Base-by-base conservation (phyloP, 92 coral and sea anemone species). In the Epizoanthus fatuus region DNA sequence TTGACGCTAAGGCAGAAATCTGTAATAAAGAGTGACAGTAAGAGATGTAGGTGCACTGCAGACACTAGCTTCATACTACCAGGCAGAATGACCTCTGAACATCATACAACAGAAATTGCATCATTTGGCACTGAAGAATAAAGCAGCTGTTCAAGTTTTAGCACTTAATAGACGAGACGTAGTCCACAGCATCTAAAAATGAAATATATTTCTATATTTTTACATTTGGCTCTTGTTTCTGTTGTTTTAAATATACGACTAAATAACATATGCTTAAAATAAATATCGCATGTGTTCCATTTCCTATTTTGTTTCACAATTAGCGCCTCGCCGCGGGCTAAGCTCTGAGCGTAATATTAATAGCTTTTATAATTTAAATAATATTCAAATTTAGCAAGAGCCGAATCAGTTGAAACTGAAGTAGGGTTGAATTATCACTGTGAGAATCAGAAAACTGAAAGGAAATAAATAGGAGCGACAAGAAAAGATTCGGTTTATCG, bases 301-400 rank as follows among this genome's bases (percentile, higher is more conserved):
- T 59, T 77, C 82, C 82, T 77, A 77, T 77, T 77, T 77, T 77
- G 82, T 77, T 77, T 77, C 69, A 77, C 82, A 58, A 77, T 77
- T 77, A 77, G 55, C 82, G 82, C 82, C 58, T 60, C 13, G 82
- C 70, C 82, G 69, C 82, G 56, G 82, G 82, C 82, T 35, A 60
- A 60, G 69, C 69, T 59, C 49, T 39, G 69, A 77, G 70, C 69
- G 42, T n/a, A 60, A 54, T 77, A 60, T 77, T 77, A 77, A 77
- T 77, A 77, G 82, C 70, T 62, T 77, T 22, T 40, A 77, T 49
- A 77, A 77, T 62, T 62, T 59, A 69, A 77, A 77, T 77, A 77
- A 60, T 3, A 59, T 77, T 59, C 58, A 45, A 77, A 77, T 77
- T 59, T 77, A 54, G 69, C 64, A 59, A 5, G 59, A 39, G 59